Conservation (phyloP, 2,888 invertebrate species). For the Ceramica pisi region DNA sequence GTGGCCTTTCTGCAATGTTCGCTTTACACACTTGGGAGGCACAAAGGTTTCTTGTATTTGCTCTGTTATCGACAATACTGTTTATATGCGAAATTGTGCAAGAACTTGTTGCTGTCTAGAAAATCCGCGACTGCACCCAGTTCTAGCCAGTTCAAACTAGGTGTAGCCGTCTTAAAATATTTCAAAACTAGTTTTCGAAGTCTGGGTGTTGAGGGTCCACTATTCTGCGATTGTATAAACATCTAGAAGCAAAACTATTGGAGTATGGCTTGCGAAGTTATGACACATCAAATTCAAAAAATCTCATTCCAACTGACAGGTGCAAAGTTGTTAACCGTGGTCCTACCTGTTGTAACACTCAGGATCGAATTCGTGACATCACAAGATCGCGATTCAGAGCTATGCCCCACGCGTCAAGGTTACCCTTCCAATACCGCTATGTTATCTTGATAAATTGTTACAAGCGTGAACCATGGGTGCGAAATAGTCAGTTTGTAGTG, state of each 20-base stretch:
- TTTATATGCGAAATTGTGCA: constrained; percentile 16
- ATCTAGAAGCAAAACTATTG: neutral
- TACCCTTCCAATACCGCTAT: constrained; percentile 55
- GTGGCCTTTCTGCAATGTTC: neutral
- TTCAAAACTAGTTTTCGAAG: constrained; percentile 7
- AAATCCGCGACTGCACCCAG: constrained; percentile 20
- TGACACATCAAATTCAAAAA: constrained; percentile 3
- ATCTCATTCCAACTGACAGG: constrained; percentile 25
- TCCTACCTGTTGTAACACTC: constrained; percentile 22
- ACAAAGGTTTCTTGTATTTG: constrained; percentile 2
- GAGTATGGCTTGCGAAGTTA: neutral
- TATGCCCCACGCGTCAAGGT: constrained; percentile 50
- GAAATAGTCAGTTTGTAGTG: constrained; percentile 11
- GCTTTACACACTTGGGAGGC: neutral
- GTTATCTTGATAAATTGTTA: constrained; percentile 53
- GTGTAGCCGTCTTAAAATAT: constrained; percentile 21
- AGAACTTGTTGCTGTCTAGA: neutral
- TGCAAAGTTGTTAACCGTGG: constrained; percentile 36
- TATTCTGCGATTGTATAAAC: neutral
- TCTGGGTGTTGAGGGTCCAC: neutral
- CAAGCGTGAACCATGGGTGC: constrained; percentile 19
- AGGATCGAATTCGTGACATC: constrained; percentile 60
- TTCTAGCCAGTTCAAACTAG: constrained; percentile 5
- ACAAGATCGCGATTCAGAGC: constrained; percentile 56
- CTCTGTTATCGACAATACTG: constrained; percentile 5